Evolutionary conservation across 2,113 vertebrate species (phyloP), one percentile per base, ranked within the genome.

Genomic region (Gorilla gorilla): DNA sequence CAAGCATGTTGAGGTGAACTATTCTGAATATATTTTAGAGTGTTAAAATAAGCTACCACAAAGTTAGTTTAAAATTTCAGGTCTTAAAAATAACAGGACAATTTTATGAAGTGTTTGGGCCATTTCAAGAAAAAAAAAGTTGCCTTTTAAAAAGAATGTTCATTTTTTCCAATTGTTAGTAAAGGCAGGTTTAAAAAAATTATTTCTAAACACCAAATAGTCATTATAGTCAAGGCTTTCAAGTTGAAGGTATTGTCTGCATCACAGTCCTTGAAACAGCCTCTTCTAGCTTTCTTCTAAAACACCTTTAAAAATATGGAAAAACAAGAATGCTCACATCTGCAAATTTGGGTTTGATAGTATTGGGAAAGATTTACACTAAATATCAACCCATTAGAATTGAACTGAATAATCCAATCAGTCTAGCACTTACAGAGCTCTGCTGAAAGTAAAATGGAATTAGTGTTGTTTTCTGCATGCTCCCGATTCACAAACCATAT

Each of bases 51-150:
- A 96, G 82, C 79, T 25, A 93, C 38, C 55, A 80, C 22, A 79
- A 96, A 91, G 85, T 90, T 91, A 89, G 81, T 95, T 89, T 95
- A 72, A 90, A 94, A 91, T 80, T 95, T 82, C 79, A 97, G 90
- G 90, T 94, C 94, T 96, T 96, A 97, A 97, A 97, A 96, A 94
- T 92, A 97, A 95, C 52, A 66, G 80, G 90, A 95, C 38, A 90
- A 68, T 92, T 97, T 96, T 85, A 73, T 95, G 59, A 96, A 94
- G 38, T 70, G 59, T 96, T 97, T 86, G 27, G 90, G 40, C 17
- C 89, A 96, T 96, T 96, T 95, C 40, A 82, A 97, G 82, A 8
- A 50, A 9, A 48, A 84, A 78, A 55, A 48, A n/a, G 9, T 40
- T 11, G 52, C 17, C 27, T 89, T 96, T 95, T 16, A 45, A 84